Evolutionary conservation across 2,888 invertebrate genomes (phyloP).

Genomic region (Napeogenes inachia): DNA sequence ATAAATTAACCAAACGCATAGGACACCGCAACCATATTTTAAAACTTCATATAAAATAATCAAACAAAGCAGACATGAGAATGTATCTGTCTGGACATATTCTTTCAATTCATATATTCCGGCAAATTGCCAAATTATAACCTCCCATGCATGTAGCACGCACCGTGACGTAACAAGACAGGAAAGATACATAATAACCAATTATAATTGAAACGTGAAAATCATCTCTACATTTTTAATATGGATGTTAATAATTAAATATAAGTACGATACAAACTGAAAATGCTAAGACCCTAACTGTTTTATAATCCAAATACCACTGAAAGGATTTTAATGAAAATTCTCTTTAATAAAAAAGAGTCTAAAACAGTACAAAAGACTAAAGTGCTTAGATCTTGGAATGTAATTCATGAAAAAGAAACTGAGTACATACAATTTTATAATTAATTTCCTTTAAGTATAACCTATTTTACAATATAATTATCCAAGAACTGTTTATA

Average conservation of each 20-base stretch:
- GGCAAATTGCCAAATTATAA: conserved; percentile 13
- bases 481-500: too few relatives aligned
- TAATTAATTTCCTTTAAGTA: too few relatives aligned
- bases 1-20: not conserved
- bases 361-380: conserved; percentile 1
- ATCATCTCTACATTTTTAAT: too few relatives aligned
- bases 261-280: not conserved
- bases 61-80: not conserved
- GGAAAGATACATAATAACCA: too few relatives aligned
- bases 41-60: not conserved
- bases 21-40: not conserved
- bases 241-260: not conserved
- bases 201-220: too few relatives aligned
- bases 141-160: not conserved
- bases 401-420: not conserved
- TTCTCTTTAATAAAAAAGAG: not conserved
- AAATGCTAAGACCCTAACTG: not conserved
- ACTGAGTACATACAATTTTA: too few relatives aligned
- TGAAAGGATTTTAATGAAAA: conserved; percentile 7
- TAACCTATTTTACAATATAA: too few relatives aligned
- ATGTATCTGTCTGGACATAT: conserved; percentile 5
- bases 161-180: too few relatives aligned
- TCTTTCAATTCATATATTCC: conserved; percentile 6
- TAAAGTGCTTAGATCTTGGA: not conserved
- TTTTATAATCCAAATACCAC: not conserved